Evolutionary conservation across 2,888 invertebrate genomes (phyloP), one percentile per base, ranked within the genome.

Genomic region (Dichetophora obliterata): DNA sequence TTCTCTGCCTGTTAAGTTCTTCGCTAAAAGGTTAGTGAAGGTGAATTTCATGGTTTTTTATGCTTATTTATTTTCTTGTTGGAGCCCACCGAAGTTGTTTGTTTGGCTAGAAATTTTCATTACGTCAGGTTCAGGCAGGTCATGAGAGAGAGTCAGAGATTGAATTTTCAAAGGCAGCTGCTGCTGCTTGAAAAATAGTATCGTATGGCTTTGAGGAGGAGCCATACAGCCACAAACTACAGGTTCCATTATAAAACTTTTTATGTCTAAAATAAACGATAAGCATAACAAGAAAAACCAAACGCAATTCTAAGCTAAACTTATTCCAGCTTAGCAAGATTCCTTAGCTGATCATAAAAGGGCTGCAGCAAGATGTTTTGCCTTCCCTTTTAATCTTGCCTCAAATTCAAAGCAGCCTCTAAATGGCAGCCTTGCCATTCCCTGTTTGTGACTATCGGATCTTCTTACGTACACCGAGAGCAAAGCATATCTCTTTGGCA

Each of bases 31-130:
- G 77, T 78, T 76, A 80, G 69, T 76, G 78, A 80, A 82, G 80
- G 81, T 80, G 81, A 81, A 80, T 76, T 77, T 77, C 78, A 73
- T 78, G 77, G 78, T 78, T 76, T 78, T 77, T 75, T 77, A 75
- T 69, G 75, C 68, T 22, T 52, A n/a, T 65, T 52, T 2, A 5
- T 73, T 27, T 34, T 27, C 19, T 19, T 19, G 27, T 63, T 78
- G 74, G 77, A 77, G 80, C 78, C 77, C 77, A 71, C 74, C 74
- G 74, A 72, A 68, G 75, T 74, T 78, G 74, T 50, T 75, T 31
- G 57, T 71, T 43, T 71, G 61, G 66, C 61, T 71, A 31, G 76
- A 75, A 77, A 79, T 68, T 79, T 79, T 75, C 77, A 77, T 79
- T 77, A 77, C 75, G 71, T 50, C 75, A 72, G 63, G 79, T 79